These are phyloP conservation scores for Caenorhabditis remanei DNA, from an alignment of 1,140 invertebrate genomes.

Conservation along the genomic window DNA sequence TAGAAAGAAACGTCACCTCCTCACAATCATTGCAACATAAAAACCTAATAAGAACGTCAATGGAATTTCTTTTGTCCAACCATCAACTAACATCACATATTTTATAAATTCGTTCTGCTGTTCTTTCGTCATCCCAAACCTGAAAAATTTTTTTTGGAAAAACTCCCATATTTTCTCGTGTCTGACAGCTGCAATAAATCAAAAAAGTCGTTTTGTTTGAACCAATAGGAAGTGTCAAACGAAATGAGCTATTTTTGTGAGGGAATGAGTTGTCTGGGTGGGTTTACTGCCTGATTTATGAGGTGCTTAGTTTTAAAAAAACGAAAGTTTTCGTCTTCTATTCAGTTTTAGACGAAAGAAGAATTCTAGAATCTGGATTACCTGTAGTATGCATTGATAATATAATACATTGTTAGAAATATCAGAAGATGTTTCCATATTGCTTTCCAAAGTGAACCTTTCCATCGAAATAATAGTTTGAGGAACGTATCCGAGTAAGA, in stretches of 20 bases:
- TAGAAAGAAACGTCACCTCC: conserved; percentile 36
- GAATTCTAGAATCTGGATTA: not conserved
- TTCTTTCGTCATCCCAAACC: conserved; percentile 66
- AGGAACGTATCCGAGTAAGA: conserved; percentile 68
- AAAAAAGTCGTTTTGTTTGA: conserved; percentile 7
- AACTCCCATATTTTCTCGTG: not conserved
- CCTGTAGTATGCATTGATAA: conserved; percentile 68
- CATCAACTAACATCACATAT: conserved; percentile 68
- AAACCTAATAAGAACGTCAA: conserved; percentile 73
- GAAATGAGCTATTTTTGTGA: conserved; percentile 1
- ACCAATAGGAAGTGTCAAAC: not conserved
- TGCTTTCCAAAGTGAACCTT: conserved; percentile 70
- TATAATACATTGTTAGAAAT: conserved; percentile 68
- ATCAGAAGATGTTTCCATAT: conserved; percentile 69
- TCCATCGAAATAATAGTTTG: conserved; percentile 70
- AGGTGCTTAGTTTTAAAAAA: conserved; percentile 7
- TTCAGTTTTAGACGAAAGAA: not conserved
- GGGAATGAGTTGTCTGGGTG: not conserved
- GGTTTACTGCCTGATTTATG: conserved; percentile 20
- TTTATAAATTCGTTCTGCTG: conserved; percentile 65
- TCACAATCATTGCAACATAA: conserved; percentile 74
- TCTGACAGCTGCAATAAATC: conserved; percentile 19
- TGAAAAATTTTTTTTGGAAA: conserved; percentile 55
- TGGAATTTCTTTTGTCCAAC: conserved; percentile 70
- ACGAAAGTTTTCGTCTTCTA: not conserved